Conservation (phyloP, 2,888 invertebrate species). For the Oscheius sp. region DNA sequence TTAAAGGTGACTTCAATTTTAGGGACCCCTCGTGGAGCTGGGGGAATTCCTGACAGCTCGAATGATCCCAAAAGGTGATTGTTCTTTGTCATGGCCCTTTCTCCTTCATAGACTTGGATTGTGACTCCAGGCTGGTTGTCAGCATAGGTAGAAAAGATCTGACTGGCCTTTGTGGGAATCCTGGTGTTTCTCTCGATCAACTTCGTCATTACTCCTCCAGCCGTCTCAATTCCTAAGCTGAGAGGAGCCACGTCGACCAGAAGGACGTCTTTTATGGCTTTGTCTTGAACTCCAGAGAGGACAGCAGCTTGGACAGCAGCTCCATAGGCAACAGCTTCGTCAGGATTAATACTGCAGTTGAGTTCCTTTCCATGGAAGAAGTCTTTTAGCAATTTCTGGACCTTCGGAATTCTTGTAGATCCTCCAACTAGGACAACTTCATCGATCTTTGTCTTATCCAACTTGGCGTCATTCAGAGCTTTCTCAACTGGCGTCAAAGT, state of each 20-base stretch:
- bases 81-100: slow-evolving; percentile 76
- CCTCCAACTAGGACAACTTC: slow-evolving; percentile 83
- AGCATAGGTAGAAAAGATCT: slow-evolving; percentile 86
- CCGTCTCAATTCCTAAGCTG: slow-evolving; percentile 90
- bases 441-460: slow-evolving; percentile 82
- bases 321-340: slow-evolving; percentile 95
- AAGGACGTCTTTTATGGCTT: slow-evolving; percentile 74
- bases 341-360: slow-evolving; percentile 92
- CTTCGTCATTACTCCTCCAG: slow-evolving; percentile 92
- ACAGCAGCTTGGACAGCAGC: slow-evolving; percentile 76
- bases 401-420: slow-evolving; percentile 96
- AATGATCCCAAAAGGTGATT: slow-evolving; percentile 74
- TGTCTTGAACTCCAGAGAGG: slow-evolving; percentile 51
- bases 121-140: slow-evolving; percentile 92
- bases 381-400: slow-evolving; percentile 90
- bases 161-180: slow-evolving; percentile 73
- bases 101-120: slow-evolving; percentile 82
- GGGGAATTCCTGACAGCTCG: slow-evolving; percentile 74
- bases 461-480: slow-evolving; percentile 91
- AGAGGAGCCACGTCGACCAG: slow-evolving; percentile 92
- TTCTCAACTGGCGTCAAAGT: slow-evolving; percentile 98
- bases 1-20: slow-evolving; percentile 78
- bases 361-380: slow-evolving; percentile 90
- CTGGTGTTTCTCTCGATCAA: slow-evolving; percentile 81
- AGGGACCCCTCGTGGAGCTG: slow-evolving; percentile 73